Conservation (phyloP, 2,888 invertebrate genomes). For the Suillia variegata region DNA sequence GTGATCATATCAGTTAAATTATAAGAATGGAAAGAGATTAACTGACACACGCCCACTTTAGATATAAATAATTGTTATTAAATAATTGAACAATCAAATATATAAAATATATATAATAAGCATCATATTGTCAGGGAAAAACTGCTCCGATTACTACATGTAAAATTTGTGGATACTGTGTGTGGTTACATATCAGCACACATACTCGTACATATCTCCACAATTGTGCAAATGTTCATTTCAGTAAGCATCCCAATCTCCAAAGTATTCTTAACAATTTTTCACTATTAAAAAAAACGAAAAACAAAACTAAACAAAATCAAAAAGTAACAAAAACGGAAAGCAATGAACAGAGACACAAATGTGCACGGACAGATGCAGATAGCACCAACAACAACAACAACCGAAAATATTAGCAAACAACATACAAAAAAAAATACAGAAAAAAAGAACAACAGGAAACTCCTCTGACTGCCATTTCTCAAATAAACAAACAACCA, state of each 20-base stretch:
- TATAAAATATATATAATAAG: no score
- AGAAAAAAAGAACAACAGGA: conserved; percentile 33
- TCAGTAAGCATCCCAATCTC: conserved; percentile 15
- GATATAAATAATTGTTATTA: no score
- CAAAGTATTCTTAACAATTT: conserved; percentile 22
- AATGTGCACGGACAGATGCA: background rate
- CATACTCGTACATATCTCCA: conserved; percentile 4
- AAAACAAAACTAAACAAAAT: background rate
- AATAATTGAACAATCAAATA: no score
- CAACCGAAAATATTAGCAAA: conserved; percentile 27
- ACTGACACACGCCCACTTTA: no score
- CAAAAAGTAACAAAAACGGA: background rate
- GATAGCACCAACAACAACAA: conserved; percentile 26
- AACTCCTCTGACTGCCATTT: conserved; percentile 6
- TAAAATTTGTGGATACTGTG: no score
- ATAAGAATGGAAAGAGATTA: no score
- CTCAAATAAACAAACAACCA: background rate
- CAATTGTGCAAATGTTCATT: background rate
- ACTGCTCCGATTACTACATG: no score
- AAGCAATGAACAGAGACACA: background rate
- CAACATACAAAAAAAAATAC: conserved; percentile 25
- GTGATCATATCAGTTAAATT: no score
- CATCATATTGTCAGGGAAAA: no score
- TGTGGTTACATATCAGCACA: no score
- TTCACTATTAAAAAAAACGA: conserved; percentile 20